Percentiles rank a stretch among this genome's conserved stretches.
Evolutionary conservation across 2,888 invertebrate species (phyloP).

Genomic region (Lordiphosa fenestrarum): DNA sequence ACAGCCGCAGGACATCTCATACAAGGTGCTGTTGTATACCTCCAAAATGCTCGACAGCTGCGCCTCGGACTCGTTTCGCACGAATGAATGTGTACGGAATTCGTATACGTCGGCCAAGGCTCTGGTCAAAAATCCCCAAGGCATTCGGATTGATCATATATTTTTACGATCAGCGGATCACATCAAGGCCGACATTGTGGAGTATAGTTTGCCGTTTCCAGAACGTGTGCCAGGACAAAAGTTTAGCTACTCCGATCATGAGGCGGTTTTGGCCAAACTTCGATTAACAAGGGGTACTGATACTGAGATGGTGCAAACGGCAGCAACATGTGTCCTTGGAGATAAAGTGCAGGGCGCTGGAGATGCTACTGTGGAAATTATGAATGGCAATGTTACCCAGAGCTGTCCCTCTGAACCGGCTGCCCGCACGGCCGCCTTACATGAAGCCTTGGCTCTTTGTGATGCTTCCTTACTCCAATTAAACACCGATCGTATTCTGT

Average conservation of each 20-base stretch:
- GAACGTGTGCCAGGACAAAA: conserved; percentile 85
- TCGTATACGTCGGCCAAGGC: conserved; percentile 86
- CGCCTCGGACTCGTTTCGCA: conserved; percentile 82
- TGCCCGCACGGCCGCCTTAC: conserved; percentile 67
- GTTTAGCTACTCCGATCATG: conserved; percentile 95
- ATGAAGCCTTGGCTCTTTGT: conserved; percentile 77
- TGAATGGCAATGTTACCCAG: conserved; percentile 13
- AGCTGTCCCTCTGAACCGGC: conserved; percentile 24
- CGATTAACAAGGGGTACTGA: conserved; percentile 31
- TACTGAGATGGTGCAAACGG: neutral
- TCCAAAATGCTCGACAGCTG: conserved; percentile 82
- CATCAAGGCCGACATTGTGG: conserved; percentile 80
- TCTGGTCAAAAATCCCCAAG: conserved; percentile 83
- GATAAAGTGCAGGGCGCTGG: neutral
- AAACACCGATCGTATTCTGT: conserved; percentile 76
- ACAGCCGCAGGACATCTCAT: conserved; percentile 91
- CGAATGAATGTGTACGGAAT: conserved; percentile 90
- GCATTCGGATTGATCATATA: conserved; percentile 96
- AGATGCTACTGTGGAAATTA: too few species aligned
- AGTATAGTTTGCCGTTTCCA: conserved; percentile 87
- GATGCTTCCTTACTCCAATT: conserved; percentile 75
- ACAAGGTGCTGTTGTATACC: conserved; percentile 84
- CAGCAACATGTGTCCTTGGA: neutral
- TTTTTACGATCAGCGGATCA: conserved; percentile 81
- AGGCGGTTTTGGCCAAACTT: conserved; percentile 87